Percentiles rank a stretch among this genome's conserved stretches.
These are phyloP conservation scores for Cerceris ruficornis DNA, from an alignment of 2,888 invertebrate genomes.

Conservation along the genomic window DNA sequence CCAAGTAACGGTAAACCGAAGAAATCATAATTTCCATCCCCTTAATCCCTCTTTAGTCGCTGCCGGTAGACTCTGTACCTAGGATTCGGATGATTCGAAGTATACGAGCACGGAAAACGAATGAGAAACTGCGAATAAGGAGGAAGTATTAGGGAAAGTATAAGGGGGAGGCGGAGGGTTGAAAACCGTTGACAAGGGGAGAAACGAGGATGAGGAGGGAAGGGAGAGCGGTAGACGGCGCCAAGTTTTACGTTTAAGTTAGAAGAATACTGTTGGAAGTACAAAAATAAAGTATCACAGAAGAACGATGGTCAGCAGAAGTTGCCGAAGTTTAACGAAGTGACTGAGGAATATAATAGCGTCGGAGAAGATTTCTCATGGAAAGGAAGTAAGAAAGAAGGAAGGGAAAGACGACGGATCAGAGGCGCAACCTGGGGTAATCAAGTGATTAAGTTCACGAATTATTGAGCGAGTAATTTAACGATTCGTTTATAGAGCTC, in stretches of 20 bases:
- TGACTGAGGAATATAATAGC: slow-evolving; percentile 11
- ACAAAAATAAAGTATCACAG: no score
- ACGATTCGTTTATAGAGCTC: slow-evolving; percentile 10
- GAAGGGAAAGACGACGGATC: not conserved
- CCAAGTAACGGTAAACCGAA: no score
- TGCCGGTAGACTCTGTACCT: no score
- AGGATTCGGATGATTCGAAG: no score
- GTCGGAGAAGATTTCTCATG: not conserved
- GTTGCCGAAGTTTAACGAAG: slow-evolving; percentile 39
- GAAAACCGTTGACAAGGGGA: not conserved
- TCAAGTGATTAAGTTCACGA: slow-evolving; percentile 37
- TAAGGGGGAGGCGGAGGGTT: not conserved
- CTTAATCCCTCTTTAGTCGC: no score
- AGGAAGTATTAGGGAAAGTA: not conserved
- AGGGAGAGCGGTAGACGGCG: not conserved
- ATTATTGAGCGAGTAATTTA: slow-evolving; percentile 7
- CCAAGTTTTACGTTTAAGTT: slow-evolving; percentile 21
- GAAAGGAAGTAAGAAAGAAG: not conserved
- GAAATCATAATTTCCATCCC: no score
- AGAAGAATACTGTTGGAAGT: not conserved
- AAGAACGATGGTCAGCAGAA: not conserved
- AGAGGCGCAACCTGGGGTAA: slow-evolving; percentile 12
- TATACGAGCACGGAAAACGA: no score
- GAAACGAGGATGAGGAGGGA: not conserved
- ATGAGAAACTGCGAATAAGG: not conserved